A percentile compares a stretch with the other conserved stretches of the same genome.
Conservation (phyloP, 2,888 invertebrate species). For the Drosophila neotestacea region DNA sequence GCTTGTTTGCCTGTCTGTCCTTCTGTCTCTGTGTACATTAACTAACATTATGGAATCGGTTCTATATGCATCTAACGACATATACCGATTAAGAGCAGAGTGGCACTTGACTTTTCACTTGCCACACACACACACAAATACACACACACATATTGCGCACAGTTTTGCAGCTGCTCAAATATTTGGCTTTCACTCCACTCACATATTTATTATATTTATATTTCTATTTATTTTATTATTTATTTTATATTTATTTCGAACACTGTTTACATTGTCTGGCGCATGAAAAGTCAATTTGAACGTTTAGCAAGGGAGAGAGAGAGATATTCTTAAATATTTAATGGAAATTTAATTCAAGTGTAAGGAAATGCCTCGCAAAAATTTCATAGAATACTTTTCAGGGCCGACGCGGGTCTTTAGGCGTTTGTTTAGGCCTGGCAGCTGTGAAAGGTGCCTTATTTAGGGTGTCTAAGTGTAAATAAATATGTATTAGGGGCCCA, state of each 20-base stretch:
- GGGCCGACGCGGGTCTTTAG: background rate
- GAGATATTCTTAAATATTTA: conserved; percentile 10
- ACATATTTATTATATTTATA: conserved; percentile 6
- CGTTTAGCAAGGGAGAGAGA: background rate
- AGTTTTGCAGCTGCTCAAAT: conserved; percentile 16
- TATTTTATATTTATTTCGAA: background rate
- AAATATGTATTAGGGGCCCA: conserved; percentile 10
- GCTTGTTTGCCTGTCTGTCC: conserved; percentile 7
- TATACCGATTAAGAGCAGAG: conserved; percentile 17
- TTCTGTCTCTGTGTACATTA: conserved; percentile 21
- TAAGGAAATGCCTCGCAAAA: conserved; percentile 11
- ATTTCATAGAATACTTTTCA: conserved; percentile 36
- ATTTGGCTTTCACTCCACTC: conserved; percentile 4
- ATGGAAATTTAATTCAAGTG: conserved; percentile 12
- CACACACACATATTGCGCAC: background rate
- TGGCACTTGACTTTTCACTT: conserved; percentile 20
- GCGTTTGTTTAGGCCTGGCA: conserved; percentile 25
- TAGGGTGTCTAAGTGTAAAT: conserved; percentile 14
- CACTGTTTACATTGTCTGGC: conserved; percentile 2
- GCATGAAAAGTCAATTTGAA: conserved; percentile 1
- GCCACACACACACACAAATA: conserved; percentile 9
- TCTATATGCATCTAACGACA: conserved; percentile 20
- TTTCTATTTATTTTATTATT: background rate
- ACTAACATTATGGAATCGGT: conserved; percentile 20
- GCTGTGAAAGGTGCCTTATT: conserved; percentile 10